Evolutionary conservation across 2,888 invertebrate genomes (phyloP), one percentile per base, ranked within the genome.

Genomic region (Julus scanicus): DNA sequence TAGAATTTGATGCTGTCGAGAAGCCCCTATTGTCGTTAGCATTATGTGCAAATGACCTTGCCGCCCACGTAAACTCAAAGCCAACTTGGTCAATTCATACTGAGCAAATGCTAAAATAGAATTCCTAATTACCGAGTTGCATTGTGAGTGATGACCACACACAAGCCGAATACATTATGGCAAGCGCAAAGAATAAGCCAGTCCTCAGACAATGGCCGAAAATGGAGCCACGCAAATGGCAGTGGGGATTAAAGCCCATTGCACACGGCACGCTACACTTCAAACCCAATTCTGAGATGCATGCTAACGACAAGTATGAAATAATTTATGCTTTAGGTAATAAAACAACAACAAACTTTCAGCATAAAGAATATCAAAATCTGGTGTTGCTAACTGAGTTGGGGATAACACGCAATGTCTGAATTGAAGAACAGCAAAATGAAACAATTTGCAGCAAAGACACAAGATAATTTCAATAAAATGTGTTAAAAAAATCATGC

Each of bases 11-110:
- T 80, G 80, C 80, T 37, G 80, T 20, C 80, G 37, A 80, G 80
- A 80, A 80, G 80, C 9, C 80, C 17, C 63, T 37, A 80, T 80
- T 37, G 80, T 80, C 80, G 80, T 80, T 80, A 80, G 80, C 80
- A 80, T 80, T 80, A 80, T 80, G 80, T 37, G 80, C 80, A 80
- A 80, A 80, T 80, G 80, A 80, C 80, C 80, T 80, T 80, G 80
- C 37, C 80, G 13, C 80, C 80, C 80, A 80, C 80, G 80, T 29
- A 80, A 29, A 11, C 37, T 4, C 80, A 80, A 80, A 80, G 80
- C 80, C 80, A 37, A 13, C 37, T 80, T 37, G 80, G 80, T 29
- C 80, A 80, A 37, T 11, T 80, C 80, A 80, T 15, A 37, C 3
- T 29, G 37, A 37, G 37, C 29, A 44, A 49, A 85, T 85, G 85